These are phyloP conservation scores for Chaitophorus viminalis DNA, from an alignment of 2,888 invertebrate species.

Conservation along the genomic window DNA sequence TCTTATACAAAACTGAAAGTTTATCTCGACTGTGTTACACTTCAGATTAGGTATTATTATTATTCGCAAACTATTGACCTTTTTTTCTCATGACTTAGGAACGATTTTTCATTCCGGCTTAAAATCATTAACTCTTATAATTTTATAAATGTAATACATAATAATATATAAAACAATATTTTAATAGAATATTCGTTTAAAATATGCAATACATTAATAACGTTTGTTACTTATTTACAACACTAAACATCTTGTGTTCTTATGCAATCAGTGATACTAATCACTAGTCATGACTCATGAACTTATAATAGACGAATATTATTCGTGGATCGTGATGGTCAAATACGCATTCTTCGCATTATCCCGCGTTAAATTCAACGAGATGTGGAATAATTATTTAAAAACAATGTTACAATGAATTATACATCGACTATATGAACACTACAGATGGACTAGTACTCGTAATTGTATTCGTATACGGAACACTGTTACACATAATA, in stretches of 20 bases:
- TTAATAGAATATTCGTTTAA: neutral
- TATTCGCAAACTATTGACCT: constrained; percentile 15
- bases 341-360: neutral
- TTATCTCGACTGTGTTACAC: neutral
- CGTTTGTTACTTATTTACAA: neutral
- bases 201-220: neutral
- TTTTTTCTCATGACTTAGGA: neutral
- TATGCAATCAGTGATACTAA: neutral
- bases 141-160: neutral
- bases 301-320: too few species aligned
- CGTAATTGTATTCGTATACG: too few species aligned
- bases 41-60: neutral
- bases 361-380: neutral
- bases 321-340: neutral
- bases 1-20: constrained; percentile 13
- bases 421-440: neutral
- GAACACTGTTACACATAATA: too few species aligned
- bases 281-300: too few species aligned
- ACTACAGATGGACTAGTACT: neutral
- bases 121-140: neutral
- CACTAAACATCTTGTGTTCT: neutral
- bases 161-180: neutral
- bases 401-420: neutral
- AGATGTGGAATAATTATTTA: neutral
- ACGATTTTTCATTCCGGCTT: constrained; percentile 11